Evolutionary conservation across 2,113 vertebrate species (phyloP).

Genomic region (Pangasianodon hypophthalmus): DNA sequence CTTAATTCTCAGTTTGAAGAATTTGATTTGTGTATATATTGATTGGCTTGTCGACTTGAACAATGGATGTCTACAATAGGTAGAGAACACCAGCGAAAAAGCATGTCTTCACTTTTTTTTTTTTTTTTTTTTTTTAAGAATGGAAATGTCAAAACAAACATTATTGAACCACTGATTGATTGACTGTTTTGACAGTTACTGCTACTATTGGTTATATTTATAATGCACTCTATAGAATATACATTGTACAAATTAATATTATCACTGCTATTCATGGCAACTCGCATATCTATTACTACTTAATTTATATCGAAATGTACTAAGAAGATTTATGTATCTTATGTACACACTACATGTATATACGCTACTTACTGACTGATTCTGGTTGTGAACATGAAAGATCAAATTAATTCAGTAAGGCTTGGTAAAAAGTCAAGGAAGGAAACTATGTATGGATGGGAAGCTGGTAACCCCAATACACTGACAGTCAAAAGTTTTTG

Average conservation of each 20-base stretch:
- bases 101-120: neutral
- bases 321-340: too few species aligned
- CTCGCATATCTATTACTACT: neutral
- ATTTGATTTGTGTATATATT: neutral
- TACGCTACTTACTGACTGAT: neutral
- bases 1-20: neutral
- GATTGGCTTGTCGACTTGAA: neutral
- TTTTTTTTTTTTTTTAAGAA: neutral
- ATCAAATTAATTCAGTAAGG: neutral
- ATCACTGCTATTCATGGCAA: neutral
- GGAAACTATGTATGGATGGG: neutral
- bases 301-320: neutral
- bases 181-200: neutral
- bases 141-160: conserved; percentile 16
- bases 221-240: neutral
- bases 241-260: neutral
- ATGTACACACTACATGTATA: too few species aligned
- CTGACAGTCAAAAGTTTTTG: neutral
- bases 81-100: neutral
- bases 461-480: too few species aligned
- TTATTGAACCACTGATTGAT: neutral
- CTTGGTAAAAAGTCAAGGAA: neutral
- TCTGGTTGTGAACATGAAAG: neutral
- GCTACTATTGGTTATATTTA: neutral
- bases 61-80: neutral